phyloP scores from a whole-genome alignment of 2,797 vertebrate genomes.

The Rhyacichthys aspro region DNA sequence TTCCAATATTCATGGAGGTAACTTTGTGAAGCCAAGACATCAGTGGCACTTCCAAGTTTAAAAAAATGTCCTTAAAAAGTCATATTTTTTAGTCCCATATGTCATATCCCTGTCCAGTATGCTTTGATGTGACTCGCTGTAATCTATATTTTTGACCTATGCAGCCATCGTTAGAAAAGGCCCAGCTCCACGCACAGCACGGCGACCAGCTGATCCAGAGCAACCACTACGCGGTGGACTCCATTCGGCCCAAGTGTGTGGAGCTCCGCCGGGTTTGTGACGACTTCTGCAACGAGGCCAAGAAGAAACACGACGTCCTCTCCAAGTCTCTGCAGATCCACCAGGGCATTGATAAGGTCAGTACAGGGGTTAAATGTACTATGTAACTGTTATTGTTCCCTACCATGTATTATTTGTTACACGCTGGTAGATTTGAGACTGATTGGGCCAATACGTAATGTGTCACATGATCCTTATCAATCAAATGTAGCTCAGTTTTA shows the following conservation, averaged over 20 bases:
- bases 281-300: constrained; percentile 90
- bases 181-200: constrained; percentile 86
- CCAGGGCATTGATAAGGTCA: constrained; percentile 88
- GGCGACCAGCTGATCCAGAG: constrained; percentile 96
- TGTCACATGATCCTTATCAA: too few species aligned
- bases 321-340: constrained; percentile 90
- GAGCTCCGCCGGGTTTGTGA: constrained; percentile 92
- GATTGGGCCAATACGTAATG: too few species aligned
- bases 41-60: too few species aligned
- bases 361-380: background rate
- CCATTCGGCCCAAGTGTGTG: constrained; percentile 91
- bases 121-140: too few species aligned
- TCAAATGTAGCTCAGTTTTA: too few species aligned
- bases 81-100: too few species aligned
- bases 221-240: constrained; percentile 91
- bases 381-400: too few species aligned
- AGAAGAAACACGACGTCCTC: constrained; percentile 88
- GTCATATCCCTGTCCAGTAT: too few species aligned
- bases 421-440: too few species aligned
- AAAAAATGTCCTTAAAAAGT: too few species aligned
- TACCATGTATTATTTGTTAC: background rate
- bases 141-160: background rate
- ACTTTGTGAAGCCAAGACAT: too few species aligned
- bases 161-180: constrained; percentile 88
- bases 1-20: too few species aligned